Conservation (phyloP, 2,888 invertebrate genomes). For the Pardosa pseudoannulata region DNA sequence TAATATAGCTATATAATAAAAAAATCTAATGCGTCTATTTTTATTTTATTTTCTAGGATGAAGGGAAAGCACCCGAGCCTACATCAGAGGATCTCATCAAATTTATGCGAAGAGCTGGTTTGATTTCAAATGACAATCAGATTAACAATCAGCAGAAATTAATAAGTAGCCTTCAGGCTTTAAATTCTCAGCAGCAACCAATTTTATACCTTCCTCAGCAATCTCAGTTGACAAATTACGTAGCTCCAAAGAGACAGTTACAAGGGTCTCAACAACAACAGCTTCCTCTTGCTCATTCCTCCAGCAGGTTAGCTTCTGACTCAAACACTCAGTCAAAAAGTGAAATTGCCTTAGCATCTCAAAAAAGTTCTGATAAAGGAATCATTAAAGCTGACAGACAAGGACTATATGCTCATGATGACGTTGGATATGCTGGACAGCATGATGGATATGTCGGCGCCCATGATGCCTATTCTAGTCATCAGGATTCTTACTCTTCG, state of each 20-base stretch:
- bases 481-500: neutral
- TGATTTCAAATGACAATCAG: neutral
- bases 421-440: neutral
- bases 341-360: neutral
- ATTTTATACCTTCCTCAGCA: neutral
- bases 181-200: conserved; percentile 21
- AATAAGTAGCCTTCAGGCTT: conserved; percentile 13
- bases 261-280: neutral
- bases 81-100: conserved; percentile 20
- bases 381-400: conserved; percentile 39
- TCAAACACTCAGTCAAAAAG: neutral
- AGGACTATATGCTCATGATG: conserved; percentile 47
- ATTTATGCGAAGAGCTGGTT: conserved; percentile 43
- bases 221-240: neutral
- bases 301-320: neutral
- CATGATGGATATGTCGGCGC: conserved; percentile 12
- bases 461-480: neutral
- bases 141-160: neutral
- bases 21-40: no score
- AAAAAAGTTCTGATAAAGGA: neutral
- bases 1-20: no score
- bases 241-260: neutral
- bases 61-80: conserved; percentile 1
- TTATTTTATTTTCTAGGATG: no score
- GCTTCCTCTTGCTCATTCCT: neutral